These are phyloP conservation scores for Morpho achilles DNA, from an alignment of 2,888 invertebrate species.

Conservation along the genomic window DNA sequence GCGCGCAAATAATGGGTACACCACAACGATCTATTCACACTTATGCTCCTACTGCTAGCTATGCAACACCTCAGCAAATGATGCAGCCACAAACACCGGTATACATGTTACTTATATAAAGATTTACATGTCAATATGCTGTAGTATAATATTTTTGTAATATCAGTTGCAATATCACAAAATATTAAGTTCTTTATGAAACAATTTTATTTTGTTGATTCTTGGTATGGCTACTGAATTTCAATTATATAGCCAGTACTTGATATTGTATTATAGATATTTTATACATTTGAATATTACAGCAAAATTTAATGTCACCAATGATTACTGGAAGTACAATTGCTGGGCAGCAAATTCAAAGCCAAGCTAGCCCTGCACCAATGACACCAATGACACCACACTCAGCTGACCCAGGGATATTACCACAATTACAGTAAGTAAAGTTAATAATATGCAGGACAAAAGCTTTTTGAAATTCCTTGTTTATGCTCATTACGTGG, in stretches of 20 bases:
- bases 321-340: conserved; percentile 82
- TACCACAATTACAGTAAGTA: conserved; percentile 93
- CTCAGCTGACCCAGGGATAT: conserved; percentile 95
- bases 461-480: too few species aligned
- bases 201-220: too few species aligned
- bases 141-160: too few species aligned
- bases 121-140: too few species aligned
- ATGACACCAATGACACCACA: conserved; percentile 95
- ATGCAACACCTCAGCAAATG: conserved; percentile 89
- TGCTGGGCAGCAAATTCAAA: conserved; percentile 80
- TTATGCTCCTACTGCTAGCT: conserved; percentile 87
- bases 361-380: conserved; percentile 86
- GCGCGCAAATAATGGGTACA: conserved; percentile 81
- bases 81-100: conserved; percentile 96
- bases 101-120: conserved; percentile 35
- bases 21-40: conserved; percentile 87
- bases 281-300: conserved; percentile 33
- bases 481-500: too few species aligned
- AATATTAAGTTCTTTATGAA: too few species aligned
- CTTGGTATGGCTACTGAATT: too few species aligned
- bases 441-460: not conserved
- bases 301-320: conserved; percentile 93
- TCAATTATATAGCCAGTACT: too few species aligned
- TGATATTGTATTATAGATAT: conserved; percentile 14
- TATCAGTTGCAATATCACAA: too few species aligned